Evolutionary conservation across 2,888 invertebrate genomes (phyloP), one percentile per base, ranked within the genome.

Genomic region (Sthenelais limicola): DNA sequence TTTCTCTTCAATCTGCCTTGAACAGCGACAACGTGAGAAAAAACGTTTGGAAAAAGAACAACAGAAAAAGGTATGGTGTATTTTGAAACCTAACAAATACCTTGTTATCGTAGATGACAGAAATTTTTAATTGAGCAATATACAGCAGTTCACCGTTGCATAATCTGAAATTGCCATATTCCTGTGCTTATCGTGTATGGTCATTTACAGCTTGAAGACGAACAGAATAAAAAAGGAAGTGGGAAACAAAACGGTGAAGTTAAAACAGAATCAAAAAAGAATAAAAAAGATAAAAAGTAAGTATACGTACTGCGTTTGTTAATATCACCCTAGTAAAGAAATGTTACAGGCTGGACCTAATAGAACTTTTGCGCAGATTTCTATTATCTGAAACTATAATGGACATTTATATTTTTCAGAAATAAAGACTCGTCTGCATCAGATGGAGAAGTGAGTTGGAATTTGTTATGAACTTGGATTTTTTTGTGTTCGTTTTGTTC

Each of bases 11-110:
- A n/a, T n/a, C n/a, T n/a, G n/a, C n/a, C n/a, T n/a, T n/a, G n/a
- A n/a, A n/a, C 38, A 85, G 84, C 81, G 84, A 78, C 78, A 82
- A 79, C 77, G 84, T 74, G 85, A 85, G 68, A 83, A 82, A 74
- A 84, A 84, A 73, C 80, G 82, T 74, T 75, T 80, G 72, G 83
- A 84, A 75, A 84, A 85, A 78, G 75, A 74, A 58, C 77, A 80
- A 52, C 56, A 69, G 21, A 73, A 77, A 72, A 73, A 71, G 62
- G 68, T 70, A 70, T 12, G 56, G n/a, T 28, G 21, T 21, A n/a
- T 52, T 4, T 15, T 51, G 47, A 43, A 24, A 26, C 9, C 35
- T 26, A 35, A 32, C 15, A 0, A 26, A 26, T 18, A 24, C 21
- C n/a, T 28, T n/a, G 24, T 32, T 12, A n/a, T 24, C n/a, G 30